phyloP scores from a whole-genome alignment of 2,797 vertebrate genomes.

The Choloepus didactylus region DNA sequence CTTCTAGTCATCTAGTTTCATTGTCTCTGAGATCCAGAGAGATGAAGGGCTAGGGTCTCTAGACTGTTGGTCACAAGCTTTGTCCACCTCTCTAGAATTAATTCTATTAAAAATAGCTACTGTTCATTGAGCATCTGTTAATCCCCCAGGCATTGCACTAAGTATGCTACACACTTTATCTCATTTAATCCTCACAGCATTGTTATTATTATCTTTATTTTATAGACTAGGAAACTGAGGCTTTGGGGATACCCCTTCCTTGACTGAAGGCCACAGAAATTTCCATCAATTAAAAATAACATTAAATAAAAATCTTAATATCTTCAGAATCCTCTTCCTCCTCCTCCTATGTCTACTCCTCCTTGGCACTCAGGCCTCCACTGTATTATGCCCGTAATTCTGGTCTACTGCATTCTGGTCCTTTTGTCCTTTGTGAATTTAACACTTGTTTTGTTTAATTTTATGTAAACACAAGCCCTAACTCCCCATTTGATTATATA shows the following conservation, averaged over 20 bases:
- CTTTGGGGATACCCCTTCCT: background rate
- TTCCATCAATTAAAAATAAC: background rate
- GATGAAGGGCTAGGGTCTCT: background rate
- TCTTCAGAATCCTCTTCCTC: background rate
- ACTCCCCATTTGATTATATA: background rate
- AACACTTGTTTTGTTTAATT: background rate
- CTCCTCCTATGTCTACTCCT: background rate
- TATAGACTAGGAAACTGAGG: conserved; percentile 22
- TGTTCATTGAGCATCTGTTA: background rate
- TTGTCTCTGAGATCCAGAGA: background rate
- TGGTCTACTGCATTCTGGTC: background rate
- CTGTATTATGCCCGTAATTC: background rate
- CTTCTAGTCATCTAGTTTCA: background rate
- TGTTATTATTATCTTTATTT: background rate
- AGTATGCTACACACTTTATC: background rate
- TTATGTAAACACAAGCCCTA: background rate
- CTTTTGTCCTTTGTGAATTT: background rate
- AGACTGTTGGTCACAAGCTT: background rate
- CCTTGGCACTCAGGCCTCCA: background rate
- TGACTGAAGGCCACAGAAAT: background rate
- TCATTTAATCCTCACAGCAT: background rate
- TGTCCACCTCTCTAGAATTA: background rate
- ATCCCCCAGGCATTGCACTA: background rate
- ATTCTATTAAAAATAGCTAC: background rate
- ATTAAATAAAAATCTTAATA: background rate